Percentiles rank a stretch among this genome's conserved stretches.
Evolutionary conservation across 1,140 invertebrate genomes (phyloP).

Genomic region (Diachasma alloeum): DNA sequence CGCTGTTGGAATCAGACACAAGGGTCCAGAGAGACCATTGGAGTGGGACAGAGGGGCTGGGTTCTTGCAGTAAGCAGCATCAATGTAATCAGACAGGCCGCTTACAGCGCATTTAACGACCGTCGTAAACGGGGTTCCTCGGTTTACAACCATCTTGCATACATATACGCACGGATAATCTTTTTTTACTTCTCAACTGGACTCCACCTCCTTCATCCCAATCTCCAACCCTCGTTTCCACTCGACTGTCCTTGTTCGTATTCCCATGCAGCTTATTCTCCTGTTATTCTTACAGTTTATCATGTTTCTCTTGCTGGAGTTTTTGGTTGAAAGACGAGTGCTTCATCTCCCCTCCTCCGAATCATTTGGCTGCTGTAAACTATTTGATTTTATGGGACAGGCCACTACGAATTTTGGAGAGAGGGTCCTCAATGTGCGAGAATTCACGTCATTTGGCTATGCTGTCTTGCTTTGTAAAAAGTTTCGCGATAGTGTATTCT

Average conservation of each 20-base stretch:
- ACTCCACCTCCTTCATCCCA: not conserved
- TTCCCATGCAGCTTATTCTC: not conserved
- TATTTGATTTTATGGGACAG: slow-evolving; percentile 43
- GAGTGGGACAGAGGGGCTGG: not conserved
- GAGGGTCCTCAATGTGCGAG: not conserved
- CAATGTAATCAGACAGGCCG: slow-evolving; percentile 55
- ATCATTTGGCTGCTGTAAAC: slow-evolving; percentile 42
- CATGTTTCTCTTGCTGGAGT: not conserved
- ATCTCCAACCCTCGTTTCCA: slow-evolving; percentile 7
- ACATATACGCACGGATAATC: slow-evolving; percentile 32
- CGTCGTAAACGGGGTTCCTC: slow-evolving; percentile 51
- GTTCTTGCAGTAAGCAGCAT: slow-evolving; percentile 45
- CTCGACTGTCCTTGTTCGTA: not conserved
- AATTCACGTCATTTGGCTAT: not conserved
- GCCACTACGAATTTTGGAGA: slow-evolving; percentile 19
- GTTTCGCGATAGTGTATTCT: no score
- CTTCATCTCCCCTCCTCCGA: not conserved
- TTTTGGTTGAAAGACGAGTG: not conserved
- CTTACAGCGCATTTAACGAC: slow-evolving; percentile 53
- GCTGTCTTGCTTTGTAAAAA: slow-evolving; percentile 2
- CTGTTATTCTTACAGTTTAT: not conserved
- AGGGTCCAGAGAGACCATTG: not conserved
- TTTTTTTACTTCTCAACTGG: slow-evolving; percentile 6
- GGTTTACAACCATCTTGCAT: slow-evolving; percentile 48
- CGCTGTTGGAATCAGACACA: not conserved